These are phyloP conservation scores for Biston betularia DNA, from an alignment of 2,888 invertebrate species.

Conservation along the genomic window DNA sequence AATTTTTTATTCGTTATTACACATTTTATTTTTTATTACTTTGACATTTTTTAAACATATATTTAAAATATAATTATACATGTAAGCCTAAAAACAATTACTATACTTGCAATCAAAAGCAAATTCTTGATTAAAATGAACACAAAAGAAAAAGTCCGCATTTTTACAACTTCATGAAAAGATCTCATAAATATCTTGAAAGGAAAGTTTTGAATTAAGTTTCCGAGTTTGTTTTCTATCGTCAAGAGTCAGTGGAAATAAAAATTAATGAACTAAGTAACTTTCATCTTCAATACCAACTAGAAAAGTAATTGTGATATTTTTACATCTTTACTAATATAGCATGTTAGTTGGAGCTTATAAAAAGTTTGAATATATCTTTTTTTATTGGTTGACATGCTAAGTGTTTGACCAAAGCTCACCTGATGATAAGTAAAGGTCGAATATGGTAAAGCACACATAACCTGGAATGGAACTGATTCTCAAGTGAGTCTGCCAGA, in stretches of 20 bases:
- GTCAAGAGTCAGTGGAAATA: conserved; percentile 5
- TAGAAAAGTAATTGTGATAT: not conserved
- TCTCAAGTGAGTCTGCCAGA: too few relatives aligned
- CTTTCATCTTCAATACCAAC: not conserved
- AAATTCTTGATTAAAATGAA: conserved; percentile 7
- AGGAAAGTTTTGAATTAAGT: conserved; percentile 21
- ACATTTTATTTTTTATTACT: too few relatives aligned
- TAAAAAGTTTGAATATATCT: too few relatives aligned
- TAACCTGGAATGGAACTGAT: too few relatives aligned
- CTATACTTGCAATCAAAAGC: not conserved
- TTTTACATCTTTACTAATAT: not conserved
- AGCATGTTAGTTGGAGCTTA: too few relatives aligned
- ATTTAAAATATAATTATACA: too few relatives aligned
- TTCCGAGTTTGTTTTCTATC: conserved; percentile 10
- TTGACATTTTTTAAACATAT: too few relatives aligned
- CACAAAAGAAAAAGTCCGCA: conserved; percentile 9
- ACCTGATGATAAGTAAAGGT: too few relatives aligned
- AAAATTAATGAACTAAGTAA: conserved; percentile 4
- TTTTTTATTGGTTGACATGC: too few relatives aligned
- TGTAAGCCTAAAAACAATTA: not conserved
- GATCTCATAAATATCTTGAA: conserved; percentile 24
- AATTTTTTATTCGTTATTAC: too few relatives aligned
- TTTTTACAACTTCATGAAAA: conserved; percentile 21
- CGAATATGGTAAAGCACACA: too few relatives aligned
- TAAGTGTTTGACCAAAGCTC: too few relatives aligned